Conservation (phyloP, 2,113 vertebrate genomes). For the Scytalopus superciliaris region DNA sequence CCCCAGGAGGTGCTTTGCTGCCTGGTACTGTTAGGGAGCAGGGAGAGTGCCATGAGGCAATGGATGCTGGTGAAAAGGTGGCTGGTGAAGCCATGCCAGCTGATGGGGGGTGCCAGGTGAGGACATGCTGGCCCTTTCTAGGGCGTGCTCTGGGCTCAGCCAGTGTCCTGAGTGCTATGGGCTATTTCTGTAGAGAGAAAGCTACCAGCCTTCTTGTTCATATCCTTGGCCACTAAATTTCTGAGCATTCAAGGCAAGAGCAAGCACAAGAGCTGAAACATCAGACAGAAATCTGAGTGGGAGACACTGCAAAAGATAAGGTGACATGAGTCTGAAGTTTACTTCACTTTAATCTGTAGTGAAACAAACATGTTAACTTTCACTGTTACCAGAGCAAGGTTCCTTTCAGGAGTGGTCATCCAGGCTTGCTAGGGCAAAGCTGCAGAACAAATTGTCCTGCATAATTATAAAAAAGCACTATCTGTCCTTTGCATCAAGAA, state of each 20-base stretch:
- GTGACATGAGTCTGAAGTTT: not conserved
- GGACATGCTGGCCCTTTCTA: not conserved
- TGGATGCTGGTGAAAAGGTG: not conserved
- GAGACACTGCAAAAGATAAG: not conserved
- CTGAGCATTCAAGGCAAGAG: not conserved
- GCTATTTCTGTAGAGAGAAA: not conserved
- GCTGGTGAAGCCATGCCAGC: not conserved
- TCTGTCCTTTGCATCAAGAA: not conserved
- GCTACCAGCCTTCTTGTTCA: not conserved
- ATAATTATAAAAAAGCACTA: not conserved
- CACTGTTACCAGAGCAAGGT: not conserved
- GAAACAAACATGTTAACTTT: not conserved
- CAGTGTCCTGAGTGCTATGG: not conserved
- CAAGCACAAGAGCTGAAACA: not conserved
- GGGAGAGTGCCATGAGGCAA: accelerated
- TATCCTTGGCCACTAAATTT: not conserved
- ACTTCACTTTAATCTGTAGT: not conserved
- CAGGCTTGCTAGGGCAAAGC: not conserved
- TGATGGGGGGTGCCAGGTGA: not conserved
- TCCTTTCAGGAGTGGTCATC: not conserved
- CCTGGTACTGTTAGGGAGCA: not conserved
- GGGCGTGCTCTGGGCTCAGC: not conserved
- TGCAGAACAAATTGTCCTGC: not conserved
- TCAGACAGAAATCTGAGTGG: not conserved
- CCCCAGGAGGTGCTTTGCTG: not conserved